Evolutionary conservation across 2,113 vertebrate species (phyloP).

Genomic region (Heptranchias perlo): DNA sequence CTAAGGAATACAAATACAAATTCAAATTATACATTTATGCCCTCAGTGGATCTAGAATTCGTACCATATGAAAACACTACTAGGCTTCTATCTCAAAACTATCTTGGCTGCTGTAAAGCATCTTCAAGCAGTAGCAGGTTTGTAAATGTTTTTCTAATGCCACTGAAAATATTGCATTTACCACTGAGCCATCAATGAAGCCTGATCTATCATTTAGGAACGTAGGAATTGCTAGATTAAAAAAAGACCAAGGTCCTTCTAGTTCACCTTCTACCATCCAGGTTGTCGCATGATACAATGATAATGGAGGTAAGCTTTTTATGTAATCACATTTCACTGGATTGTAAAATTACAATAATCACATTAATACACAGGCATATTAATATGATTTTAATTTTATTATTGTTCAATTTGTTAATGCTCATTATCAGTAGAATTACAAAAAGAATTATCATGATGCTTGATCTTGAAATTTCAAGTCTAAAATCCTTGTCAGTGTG

Average conservation of each 20-base stretch:
- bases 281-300: not conserved
- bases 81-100: not conserved
- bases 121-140: not conserved
- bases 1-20: not conserved
- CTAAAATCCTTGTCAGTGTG: no score
- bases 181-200: not conserved
- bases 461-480: no score
- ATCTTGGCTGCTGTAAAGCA: not conserved
- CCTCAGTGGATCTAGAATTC: not conserved
- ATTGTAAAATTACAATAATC: not conserved
- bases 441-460: no score
- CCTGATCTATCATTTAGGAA: not conserved
- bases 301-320: not conserved
- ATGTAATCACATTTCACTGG: not conserved
- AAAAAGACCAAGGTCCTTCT: not conserved
- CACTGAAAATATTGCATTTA: not conserved
- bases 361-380: no score
- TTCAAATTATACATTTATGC: not conserved
- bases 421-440: no score
- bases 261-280: not conserved
- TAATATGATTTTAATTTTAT: no score
- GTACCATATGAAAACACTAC: not conserved
- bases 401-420: no score
- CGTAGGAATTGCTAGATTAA: not conserved
- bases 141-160: not conserved